Conservation (phyloP, 2,888 invertebrate species). For the Biston betularia region DNA sequence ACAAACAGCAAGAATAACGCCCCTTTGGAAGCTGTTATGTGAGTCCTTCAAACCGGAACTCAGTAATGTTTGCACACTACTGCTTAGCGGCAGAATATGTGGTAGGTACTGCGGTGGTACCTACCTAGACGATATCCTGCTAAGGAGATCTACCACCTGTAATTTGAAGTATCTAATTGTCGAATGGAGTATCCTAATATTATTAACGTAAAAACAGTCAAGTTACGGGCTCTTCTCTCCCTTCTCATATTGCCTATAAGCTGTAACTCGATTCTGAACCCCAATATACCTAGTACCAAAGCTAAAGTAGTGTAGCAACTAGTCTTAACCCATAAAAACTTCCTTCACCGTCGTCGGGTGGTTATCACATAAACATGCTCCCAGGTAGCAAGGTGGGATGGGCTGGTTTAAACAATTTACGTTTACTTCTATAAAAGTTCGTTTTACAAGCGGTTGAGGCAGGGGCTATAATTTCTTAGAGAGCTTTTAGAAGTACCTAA, state of each 20-base stretch:
- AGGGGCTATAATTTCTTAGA: conserved; percentile 28
- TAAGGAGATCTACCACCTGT: no score
- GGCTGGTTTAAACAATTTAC: conserved; percentile 30
- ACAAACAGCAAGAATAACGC: not conserved
- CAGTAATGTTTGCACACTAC: no score
- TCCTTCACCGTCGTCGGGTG: conserved; percentile 2
- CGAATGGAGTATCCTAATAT: no score
- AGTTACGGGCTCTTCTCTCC: no score
- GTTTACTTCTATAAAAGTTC: conserved; percentile 31
- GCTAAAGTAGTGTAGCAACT: not conserved
- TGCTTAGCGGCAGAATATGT: no score
- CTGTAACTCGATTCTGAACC: not conserved
- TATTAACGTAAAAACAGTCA: no score
- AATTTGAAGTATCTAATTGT: no score
- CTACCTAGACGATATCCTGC: no score
- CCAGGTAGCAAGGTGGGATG: conserved; percentile 10
- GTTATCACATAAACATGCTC: conserved; percentile 15
- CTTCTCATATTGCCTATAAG: not conserved
- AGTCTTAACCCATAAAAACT: conserved; percentile 1
- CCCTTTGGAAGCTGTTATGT: conserved; percentile 2
- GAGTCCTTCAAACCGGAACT: no score
- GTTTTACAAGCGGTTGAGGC: conserved; percentile 24
- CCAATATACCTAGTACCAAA: not conserved
- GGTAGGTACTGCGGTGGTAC: no score
- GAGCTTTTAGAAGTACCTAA: conserved; percentile 27